A percentile compares a stretch with the other conserved stretches of the same genome.
These are phyloP conservation scores for Centropus bengalensis DNA, from an alignment of 2,113 vertebrate species.

Conservation along the genomic window DNA sequence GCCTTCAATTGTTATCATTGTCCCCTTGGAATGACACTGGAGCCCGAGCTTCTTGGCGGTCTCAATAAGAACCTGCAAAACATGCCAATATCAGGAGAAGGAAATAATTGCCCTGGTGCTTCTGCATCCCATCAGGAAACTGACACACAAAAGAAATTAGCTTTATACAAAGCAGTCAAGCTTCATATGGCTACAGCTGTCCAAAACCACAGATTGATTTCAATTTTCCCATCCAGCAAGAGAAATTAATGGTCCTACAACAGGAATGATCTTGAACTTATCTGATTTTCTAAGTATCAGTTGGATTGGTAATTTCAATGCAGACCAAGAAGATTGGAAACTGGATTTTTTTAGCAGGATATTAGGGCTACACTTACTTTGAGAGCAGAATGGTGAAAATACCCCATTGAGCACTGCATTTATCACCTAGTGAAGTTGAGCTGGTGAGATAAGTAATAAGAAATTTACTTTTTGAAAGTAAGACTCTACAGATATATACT, in stretches of 20 bases:
- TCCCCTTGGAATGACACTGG: slow-evolving; percentile 89
- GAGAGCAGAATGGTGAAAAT: not conserved
- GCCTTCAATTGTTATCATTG: slow-evolving; percentile 91
- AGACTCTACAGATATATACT: not conserved
- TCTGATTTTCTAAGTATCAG: not conserved
- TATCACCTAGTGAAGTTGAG: not conserved
- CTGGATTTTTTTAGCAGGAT: not conserved
- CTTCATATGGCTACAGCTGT: not conserved
- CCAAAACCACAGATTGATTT: not conserved
- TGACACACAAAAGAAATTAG: not conserved
- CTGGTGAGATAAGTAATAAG: not conserved
- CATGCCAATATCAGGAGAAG: not conserved
- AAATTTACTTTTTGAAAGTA: not conserved
- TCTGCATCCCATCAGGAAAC: not conserved
- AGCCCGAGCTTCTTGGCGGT: slow-evolving; percentile 87
- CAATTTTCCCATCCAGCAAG: not conserved
- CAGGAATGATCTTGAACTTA: not conserved
- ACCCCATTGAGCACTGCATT: not conserved
- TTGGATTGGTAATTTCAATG: not conserved
- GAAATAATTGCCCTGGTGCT: not conserved
- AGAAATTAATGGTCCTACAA: not conserved
- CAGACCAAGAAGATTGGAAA: not conserved
- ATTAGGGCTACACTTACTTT: not conserved
- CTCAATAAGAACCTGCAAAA: slow-evolving; percentile 87
- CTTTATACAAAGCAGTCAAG: not conserved